Evolutionary conservation across 2,888 invertebrate genomes (phyloP), one percentile per base, ranked within the genome.

Genomic region (Andrena fulva): DNA sequence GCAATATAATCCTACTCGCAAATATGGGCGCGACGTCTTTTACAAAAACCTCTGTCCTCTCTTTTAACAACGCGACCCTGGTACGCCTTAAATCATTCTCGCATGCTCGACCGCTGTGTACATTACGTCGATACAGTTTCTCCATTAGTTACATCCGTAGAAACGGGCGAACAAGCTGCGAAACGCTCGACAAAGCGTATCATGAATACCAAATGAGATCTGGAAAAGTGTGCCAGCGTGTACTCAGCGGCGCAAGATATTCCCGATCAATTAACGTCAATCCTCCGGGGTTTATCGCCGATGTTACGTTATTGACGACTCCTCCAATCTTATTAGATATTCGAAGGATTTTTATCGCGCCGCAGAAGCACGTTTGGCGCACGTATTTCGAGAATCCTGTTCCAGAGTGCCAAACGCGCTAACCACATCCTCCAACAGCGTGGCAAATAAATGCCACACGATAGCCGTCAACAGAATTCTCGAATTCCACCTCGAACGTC

Each of bases 1-100:
- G 84, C 77, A 75, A 63, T 74, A 70, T 48, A 74, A 66, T 82
- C 56, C 76, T 10, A 3, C 24, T 29, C 20, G 64, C 72, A 87
- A 87, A 87, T 67, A 76, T 70, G 48, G 80, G 84, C 75, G 80
- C 64, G 80, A 79, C 82, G 35, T 7, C 50, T 50, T 71, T 77
- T 77, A 78, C 48, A 33, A 77, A 35, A 62, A 52, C 27, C 8
- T 35, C 60, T 56, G 24, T 42, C 27, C 56, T 52, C 35, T 63
- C 24, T 71, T 74, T 82, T 67, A 35, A 64, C 64, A 6, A n/a
- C 24, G 42, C 56, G 56, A 64, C 68, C 74, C 12, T 42, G 33
- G 48, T 16, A 6, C 63, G 35, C 12, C 68, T 54, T 62, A 42
- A 71, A 62, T 72, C 56, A 42, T 20, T 8, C 60, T 56, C 10